Percentiles rank a stretch among this genome's conserved stretches.
Evolutionary conservation across 1,140 invertebrate species (phyloP).

Genomic region (Calliopsis andreniformis): DNA sequence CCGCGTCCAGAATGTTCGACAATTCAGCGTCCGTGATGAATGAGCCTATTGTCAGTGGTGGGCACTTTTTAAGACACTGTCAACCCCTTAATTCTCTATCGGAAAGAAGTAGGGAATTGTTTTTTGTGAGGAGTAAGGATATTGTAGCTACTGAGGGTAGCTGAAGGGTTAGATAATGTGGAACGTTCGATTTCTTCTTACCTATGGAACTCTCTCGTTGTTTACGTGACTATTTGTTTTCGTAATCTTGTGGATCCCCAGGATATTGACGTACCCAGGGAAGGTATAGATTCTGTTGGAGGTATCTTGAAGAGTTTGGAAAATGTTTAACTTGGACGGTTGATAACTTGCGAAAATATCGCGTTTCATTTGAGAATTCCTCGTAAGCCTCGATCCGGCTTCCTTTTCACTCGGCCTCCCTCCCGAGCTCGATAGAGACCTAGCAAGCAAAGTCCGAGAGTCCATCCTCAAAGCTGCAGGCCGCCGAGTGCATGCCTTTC

Average conservation of each 20-base stretch:
- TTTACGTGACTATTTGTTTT: no score
- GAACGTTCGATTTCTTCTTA: not conserved
- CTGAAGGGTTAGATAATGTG: no score
- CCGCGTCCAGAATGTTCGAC: not conserved
- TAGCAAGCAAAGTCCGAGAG: slow-evolving; percentile 61
- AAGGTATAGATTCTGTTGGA: not conserved
- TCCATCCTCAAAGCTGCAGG: slow-evolving; percentile 70
- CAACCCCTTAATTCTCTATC: no score
- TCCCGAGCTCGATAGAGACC: slow-evolving; percentile 46
- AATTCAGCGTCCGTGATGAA: not conserved
- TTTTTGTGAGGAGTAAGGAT: no score
- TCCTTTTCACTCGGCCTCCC: slow-evolving; percentile 25
- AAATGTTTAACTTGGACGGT: slow-evolving; percentile 24
- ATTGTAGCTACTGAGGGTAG: no score
- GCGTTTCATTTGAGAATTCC: not conserved
- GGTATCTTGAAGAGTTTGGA: not conserved
- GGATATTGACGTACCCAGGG: not conserved
- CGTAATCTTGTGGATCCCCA: not conserved
- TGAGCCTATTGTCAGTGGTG: no score
- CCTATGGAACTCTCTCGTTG: not conserved
- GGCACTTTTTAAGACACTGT: no score
- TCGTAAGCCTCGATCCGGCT: slow-evolving; percentile 13
- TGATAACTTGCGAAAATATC: slow-evolving; percentile 41
- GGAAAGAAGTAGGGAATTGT: no score
- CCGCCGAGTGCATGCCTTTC: slow-evolving; percentile 57